These are phyloP conservation scores for Festucalex cinctus DNA, from an alignment of 2,113 vertebrate genomes.

Conservation along the genomic window DNA sequence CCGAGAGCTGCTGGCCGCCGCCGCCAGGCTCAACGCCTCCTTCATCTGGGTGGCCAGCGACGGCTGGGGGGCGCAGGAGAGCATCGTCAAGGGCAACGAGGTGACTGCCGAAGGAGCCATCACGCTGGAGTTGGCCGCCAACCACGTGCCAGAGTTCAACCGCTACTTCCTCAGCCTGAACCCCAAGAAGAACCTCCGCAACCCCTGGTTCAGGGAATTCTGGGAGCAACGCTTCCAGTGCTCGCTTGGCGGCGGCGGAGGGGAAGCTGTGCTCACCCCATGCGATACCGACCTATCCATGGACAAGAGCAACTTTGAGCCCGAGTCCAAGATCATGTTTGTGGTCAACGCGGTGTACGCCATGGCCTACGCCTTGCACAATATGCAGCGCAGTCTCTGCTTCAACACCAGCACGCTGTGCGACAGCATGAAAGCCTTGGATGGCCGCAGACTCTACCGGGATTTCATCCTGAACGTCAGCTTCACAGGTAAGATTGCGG, in stretches of 20 bases:
- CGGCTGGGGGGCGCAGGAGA: constrained; percentile 96
- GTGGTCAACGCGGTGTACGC: constrained; percentile 96
- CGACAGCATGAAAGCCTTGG: constrained; percentile 89
- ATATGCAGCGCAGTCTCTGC: constrained; percentile 91
- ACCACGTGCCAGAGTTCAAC: constrained; percentile 87
- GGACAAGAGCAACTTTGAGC: constrained; percentile 88
- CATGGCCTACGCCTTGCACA: constrained; percentile 90
- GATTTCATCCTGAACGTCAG: constrained; percentile 95
- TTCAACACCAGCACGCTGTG: constrained; percentile 91
- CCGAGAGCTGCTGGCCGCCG: constrained; percentile 88
- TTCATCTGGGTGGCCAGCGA: constrained; percentile 98
- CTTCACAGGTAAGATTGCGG: constrained; percentile 85
- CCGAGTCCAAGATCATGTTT: constrained; percentile 99
- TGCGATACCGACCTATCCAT: constrained; percentile 85
- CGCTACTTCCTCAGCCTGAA: constrained; percentile 87
- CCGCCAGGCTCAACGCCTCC: constrained; percentile 87
- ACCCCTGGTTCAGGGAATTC: constrained; percentile 97
- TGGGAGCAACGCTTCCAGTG: constrained; percentile 99
- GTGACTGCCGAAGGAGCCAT: constrained; percentile 89
- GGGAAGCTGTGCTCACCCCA: constrained; percentile 54
- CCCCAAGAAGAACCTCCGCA: constrained; percentile 85
- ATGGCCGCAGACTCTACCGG: constrained; percentile 89
- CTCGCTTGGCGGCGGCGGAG: constrained; percentile 65
- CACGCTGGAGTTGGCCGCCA: constrained; percentile 91
- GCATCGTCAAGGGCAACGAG: constrained; percentile 93